Base-by-base conservation (phyloP, 2,113 vertebrate species). In the Pyrgilauda ruficollis region DNA sequence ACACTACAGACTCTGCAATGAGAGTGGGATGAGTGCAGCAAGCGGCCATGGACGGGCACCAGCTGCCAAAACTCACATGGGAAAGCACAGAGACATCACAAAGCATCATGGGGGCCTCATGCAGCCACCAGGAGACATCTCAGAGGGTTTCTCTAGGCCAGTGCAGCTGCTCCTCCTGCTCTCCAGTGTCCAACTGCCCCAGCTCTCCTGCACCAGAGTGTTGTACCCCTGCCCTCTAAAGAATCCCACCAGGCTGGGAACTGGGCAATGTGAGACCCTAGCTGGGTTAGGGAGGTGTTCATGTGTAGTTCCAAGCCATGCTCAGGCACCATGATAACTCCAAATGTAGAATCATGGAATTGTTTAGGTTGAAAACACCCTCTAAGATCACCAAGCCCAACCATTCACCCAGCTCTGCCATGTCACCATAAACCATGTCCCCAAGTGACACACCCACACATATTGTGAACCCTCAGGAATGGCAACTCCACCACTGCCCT, bases 21-120 rank as follows among this genome's bases (percentile, higher is more conserved):
- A 28, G 44, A 66, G 49, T 10, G 4, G 24, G 46, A 52, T 28
- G n/a, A 44, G 39, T 0, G 2, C n/a, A 62, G 31, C 15, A 30
- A 26, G 46, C 74, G 30, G 19, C 23, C 56, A 88, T 41, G 31
- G 22, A 75, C 0, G 0, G 35, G 33, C 6, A 0, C 33, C 70
- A 85, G 70, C 55, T 77, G 56, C 30, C 67, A 46, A 50, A 69
- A 31, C 27, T 30, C 2, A 1, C 1, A 3, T 46, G 49, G 31
- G 28, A 50, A 1, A 3, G 44, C 3, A 4, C 49, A 66, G 55
- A 85, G 28, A 41, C 66, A 44, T 10, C 73, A 55, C 23, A 49
- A 27, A 52, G 33, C 15, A 50, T 11, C 27, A 8, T 6, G 26
- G 27, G 41, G 52, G n/a, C n/a, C 53, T 33, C 17, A 35, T 0